phyloP scores from a whole-genome alignment of 2,113 vertebrate genomes.

The Apteryx mantelli region DNA sequence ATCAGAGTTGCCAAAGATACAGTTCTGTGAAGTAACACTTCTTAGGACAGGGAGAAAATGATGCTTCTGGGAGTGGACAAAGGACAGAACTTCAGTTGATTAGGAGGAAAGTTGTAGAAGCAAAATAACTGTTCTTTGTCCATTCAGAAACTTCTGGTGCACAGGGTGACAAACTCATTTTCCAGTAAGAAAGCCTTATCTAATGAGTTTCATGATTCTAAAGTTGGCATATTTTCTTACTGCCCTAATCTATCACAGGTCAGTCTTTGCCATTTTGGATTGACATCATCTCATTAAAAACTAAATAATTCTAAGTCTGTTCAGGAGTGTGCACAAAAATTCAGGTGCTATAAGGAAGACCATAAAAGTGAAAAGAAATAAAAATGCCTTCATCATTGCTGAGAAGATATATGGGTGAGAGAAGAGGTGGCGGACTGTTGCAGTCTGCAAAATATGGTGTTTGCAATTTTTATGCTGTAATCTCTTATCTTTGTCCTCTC shows the following conservation, averaged over 20 bases:
- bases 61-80: neutral
- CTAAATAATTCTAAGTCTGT: neutral
- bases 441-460: neutral
- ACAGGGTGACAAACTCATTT: neutral
- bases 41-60: neutral
- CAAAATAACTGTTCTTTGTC: neutral
- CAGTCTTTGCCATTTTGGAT: neutral
- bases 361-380: neutral
- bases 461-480: neutral
- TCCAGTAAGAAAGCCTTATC: neutral
- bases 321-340: neutral
- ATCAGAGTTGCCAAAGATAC: neutral
- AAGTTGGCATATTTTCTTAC: neutral
- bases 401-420: neutral
- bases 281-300: neutral
- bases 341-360: neutral
- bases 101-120: neutral
- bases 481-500: neutral
- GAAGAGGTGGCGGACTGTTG: neutral
- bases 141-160: neutral
- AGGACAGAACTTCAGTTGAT: neutral
- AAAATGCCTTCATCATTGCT: neutral
- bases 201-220: neutral
- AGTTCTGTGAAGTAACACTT: neutral
- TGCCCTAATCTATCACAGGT: neutral